Evolutionary conservation across 2,113 vertebrate species (phyloP), one percentile per base, ranked within the genome.

Genomic region (Notiomystis cincta): DNA sequence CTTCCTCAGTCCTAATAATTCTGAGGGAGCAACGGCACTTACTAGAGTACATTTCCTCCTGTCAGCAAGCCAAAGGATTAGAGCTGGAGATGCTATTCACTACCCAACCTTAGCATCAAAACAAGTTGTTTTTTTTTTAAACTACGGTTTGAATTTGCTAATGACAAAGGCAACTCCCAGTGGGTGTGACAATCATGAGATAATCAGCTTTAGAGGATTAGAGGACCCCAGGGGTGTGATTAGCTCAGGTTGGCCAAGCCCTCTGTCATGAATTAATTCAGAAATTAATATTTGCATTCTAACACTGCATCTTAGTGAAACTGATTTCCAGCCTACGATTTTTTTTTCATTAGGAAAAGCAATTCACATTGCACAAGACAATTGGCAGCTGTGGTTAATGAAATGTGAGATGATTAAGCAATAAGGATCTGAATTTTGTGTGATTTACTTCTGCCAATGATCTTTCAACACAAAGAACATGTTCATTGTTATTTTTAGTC

Each of bases 401-500:
- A 60, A 83, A 94, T 96, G 57, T 77, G 94, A 95, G 90, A 95
- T 94, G 92, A 96, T 95, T 96, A 95, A 95, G 72, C 33, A 96
- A 62, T 87, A 90, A 95, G 48, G 37, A 90, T 95, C 81, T 82
- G 64, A 92, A 94, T 85, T 93, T 67, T 91, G 47, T 93, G 82
- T 24, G 5, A 91, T 94, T 93, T 77, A 81, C 35, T 95, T 44
- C 71, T 95, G 71, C 85, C 96, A 97, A 75, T 86, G 86, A 97
- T 91, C 94, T 82, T 89, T 83, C 82, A 87, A 95, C 7, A 22
- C 82, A 97, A 94, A 65, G 80, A 95, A n/a, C 31, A 79, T 40
- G 44, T 53, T 91, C 89, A 56, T 95, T 97, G 87, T 96, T 97
- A 91, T 96, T 97, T 97, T 97, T 87, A 87, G 92, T 89, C 13